Conservation (phyloP, 2,113 vertebrate species). For the Tyto alba region DNA sequence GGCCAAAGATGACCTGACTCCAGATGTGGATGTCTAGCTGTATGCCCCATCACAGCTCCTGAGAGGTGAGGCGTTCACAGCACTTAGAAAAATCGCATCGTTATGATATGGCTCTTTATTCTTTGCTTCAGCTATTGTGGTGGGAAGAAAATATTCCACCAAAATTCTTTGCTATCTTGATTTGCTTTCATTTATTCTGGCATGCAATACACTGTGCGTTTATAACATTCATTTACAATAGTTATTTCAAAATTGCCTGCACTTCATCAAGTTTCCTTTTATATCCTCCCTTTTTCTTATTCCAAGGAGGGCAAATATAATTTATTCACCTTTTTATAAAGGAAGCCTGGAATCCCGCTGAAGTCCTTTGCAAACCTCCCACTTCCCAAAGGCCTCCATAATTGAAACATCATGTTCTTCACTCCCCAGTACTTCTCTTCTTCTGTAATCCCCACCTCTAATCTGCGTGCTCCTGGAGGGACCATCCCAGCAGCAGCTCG, state of each 20-base stretch:
- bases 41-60: background rate
- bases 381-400: background rate
- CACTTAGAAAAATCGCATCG: background rate
- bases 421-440: background rate
- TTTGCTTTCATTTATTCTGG: background rate
- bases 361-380: background rate
- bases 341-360: background rate
- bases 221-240: background rate
- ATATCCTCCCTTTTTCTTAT: background rate
- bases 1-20: background rate
- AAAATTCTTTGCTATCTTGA: background rate
- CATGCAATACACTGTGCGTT: background rate
- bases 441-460: background rate
- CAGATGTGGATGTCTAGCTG: background rate
- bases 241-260: background rate
- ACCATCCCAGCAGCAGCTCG: background rate
- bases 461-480: background rate
- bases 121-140: background rate
- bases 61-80: background rate
- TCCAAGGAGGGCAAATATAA: background rate
- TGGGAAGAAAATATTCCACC: constrained; percentile 18
- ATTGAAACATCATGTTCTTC: background rate
- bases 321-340: background rate
- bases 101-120: background rate
- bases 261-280: background rate